phyloP scores from a whole-genome alignment of 2,113 vertebrate species.

The Otis tarda region DNA sequence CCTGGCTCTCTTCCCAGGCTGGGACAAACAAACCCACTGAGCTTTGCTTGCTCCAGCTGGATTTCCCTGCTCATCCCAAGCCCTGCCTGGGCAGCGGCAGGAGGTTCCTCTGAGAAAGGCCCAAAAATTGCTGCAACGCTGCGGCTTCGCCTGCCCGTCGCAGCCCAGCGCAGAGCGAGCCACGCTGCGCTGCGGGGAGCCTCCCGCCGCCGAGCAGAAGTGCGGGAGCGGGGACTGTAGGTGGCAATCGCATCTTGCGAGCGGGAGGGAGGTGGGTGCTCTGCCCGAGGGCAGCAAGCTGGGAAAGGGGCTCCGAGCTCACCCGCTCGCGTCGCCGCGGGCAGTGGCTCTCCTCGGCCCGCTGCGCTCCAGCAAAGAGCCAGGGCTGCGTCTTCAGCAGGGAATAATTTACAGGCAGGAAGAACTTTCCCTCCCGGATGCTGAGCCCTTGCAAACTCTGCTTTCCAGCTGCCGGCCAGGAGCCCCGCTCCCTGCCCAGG shows the following conservation, averaged over 20 bases:
- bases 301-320: background rate
- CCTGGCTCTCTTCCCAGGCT: background rate
- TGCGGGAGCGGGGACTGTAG: constrained; percentile 18
- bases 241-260: constrained; percentile 51
- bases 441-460: background rate
- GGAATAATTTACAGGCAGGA: background rate
- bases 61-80: background rate
- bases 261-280: background rate
- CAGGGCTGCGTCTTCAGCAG: background rate
- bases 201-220: background rate
- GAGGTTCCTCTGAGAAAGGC: fast-evolving
- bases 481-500: background rate
- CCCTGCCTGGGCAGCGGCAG: background rate
- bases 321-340: fast-evolving
- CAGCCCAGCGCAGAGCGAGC: fast-evolving
- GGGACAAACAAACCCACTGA: background rate
- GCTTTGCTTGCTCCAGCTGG: background rate
- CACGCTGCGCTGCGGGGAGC: background rate
- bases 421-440: no score
- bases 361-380: background rate
- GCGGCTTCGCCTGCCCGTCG: background rate
- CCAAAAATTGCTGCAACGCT: fast-evolving
- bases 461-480: background rate
- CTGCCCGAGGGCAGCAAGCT: background rate
- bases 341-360: background rate